Percentiles rank a stretch among this genome's conserved stretches.
Evolutionary conservation across 2,113 vertebrate genomes (phyloP).

Genomic region (Nicator chloris): DNA sequence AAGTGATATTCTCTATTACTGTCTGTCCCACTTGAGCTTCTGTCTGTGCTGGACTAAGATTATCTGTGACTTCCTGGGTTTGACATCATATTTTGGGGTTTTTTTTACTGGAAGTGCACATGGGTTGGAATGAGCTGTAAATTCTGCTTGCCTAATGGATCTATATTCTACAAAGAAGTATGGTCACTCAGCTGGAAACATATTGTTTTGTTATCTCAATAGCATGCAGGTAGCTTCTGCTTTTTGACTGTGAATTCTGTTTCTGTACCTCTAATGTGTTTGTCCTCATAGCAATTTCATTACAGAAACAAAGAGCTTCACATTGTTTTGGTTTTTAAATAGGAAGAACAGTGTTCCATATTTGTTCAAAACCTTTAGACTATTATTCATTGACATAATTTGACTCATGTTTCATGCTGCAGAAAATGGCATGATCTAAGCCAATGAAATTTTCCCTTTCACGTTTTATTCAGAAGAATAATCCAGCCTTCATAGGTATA

Average conservation of each 20-base stretch:
- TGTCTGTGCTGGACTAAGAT: background rate
- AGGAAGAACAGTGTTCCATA: background rate
- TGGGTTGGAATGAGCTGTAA: background rate
- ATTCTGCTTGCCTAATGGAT: background rate
- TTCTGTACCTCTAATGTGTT: background rate
- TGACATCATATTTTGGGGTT: background rate
- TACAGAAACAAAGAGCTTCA: background rate
- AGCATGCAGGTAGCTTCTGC: background rate
- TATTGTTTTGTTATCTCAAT: background rate
- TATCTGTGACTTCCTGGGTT: background rate
- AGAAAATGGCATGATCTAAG: background rate
- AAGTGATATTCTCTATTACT: background rate
- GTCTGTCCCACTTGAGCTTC: background rate
- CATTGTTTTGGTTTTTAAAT: background rate
- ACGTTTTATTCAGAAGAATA: background rate
- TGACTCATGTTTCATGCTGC: background rate
- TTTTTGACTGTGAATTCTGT: background rate
- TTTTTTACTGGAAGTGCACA: background rate
- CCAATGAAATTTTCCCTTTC: background rate
- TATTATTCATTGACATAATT: background rate
- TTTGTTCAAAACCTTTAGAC: background rate
- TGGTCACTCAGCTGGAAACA: background rate
- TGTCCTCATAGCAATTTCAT: background rate
- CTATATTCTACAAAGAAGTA: background rate
- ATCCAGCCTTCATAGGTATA: background rate